Evolutionary conservation across 2,797 vertebrate genomes (phyloP).

Genomic region (Hyperoplus lanceolatus): DNA sequence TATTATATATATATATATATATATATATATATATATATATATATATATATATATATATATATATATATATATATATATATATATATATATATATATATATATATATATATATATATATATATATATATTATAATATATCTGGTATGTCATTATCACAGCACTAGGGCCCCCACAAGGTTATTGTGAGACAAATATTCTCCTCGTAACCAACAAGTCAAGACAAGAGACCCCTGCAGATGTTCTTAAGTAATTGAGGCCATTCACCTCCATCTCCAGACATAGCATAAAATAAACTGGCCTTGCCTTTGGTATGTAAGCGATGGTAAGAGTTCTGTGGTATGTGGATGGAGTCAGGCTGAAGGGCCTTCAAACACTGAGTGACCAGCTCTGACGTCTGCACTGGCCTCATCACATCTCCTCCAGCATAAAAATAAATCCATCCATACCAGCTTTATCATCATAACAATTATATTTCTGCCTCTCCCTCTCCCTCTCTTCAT

Average conservation of each 20-base stretch:
- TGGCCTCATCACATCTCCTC: slow-evolving; percentile 47
- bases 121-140: no score
- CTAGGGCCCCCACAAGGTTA: neutral
- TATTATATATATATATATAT: no score
- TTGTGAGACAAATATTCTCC: slow-evolving; percentile 5
- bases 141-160: no score
- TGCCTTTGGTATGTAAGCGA: slow-evolving; percentile 4
- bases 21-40: no score
- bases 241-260: slow-evolving; percentile 13
- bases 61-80: no score
- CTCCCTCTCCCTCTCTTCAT: slow-evolving; percentile 30
- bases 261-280: slow-evolving; percentile 21
- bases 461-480: slow-evolving; percentile 41
- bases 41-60: no score
- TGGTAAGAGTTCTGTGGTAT: slow-evolving; percentile 14
- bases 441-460: slow-evolving; percentile 48
- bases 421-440: slow-evolving; percentile 69
- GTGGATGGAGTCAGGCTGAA: slow-evolving; percentile 23
- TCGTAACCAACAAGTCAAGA: slow-evolving; percentile 11
- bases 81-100: no score
- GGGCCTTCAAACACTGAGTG: slow-evolving; percentile 34
- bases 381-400: slow-evolving; percentile 50
- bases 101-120: no score
- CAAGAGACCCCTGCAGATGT: slow-evolving; percentile 28
- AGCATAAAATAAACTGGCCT: neutral